Conservation (phyloP, 2,797 vertebrate species). For the Chelidonichthys spinosus region DNA sequence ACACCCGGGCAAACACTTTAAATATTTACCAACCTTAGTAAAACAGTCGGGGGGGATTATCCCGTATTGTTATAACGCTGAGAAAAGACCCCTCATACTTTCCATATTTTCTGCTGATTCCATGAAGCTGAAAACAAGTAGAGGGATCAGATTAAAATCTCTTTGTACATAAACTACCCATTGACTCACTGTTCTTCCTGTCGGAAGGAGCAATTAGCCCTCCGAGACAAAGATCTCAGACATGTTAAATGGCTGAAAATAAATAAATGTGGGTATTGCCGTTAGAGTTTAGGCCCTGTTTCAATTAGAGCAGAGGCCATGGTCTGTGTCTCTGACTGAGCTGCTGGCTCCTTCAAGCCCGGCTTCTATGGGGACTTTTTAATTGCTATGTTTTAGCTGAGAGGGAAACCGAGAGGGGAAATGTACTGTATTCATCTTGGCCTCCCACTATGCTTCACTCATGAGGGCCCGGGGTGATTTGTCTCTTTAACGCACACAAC, state of each 20-base stretch:
- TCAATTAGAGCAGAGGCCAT: slow-evolving; percentile 78
- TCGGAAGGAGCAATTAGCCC: slow-evolving; percentile 83
- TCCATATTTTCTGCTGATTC: slow-evolving; percentile 75
- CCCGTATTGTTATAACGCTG: slow-evolving; percentile 66
- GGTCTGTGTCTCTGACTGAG: slow-evolving; percentile 71
- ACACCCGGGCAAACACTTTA: slow-evolving; percentile 74
- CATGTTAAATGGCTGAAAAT: slow-evolving; percentile 81
- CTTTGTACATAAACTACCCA: slow-evolving; percentile 83
- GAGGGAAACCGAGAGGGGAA: slow-evolving; percentile 75
- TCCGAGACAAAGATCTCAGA: slow-evolving; percentile 83
- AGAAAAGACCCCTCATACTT: slow-evolving; percentile 68
- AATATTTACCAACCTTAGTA: slow-evolving; percentile 79
- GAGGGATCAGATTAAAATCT: slow-evolving; percentile 80
- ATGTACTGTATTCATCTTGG: slow-evolving; percentile 78
- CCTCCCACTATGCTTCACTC: slow-evolving; percentile 78
- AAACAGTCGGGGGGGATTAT: slow-evolving; percentile 76
- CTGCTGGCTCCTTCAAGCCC: slow-evolving; percentile 65
- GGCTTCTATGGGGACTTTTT: slow-evolving; percentile 74
- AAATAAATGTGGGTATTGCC: slow-evolving; percentile 82
- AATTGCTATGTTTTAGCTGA: slow-evolving; percentile 77
- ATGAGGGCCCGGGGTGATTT: slow-evolving; percentile 76
- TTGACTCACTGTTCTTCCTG: slow-evolving; percentile 82
- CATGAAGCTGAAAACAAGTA: slow-evolving; percentile 67
- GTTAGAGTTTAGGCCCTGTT: slow-evolving; percentile 78
- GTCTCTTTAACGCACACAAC: slow-evolving; percentile 67